Evolutionary conservation across 2,888 invertebrate species (phyloP), one percentile per base, ranked within the genome.

Genomic region (Drosophila pseudotakahashii): DNA sequence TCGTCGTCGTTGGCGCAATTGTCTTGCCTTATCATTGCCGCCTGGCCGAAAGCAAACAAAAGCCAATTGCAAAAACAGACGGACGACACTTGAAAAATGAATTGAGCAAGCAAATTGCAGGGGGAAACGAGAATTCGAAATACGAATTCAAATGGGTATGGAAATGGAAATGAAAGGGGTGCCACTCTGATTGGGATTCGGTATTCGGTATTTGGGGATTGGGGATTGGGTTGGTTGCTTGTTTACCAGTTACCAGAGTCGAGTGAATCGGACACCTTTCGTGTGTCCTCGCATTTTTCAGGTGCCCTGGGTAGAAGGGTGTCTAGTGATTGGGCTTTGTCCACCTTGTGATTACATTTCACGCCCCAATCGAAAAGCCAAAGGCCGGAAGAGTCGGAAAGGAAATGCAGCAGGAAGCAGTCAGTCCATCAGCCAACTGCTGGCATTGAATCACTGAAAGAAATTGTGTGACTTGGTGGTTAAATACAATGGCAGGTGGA

Each of bases 311-410:
- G 7, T 32, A 32, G 55, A n/a, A 39, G 51, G 45, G 30, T 47
- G 39, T 34, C 47, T 47, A 16, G 55, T 61, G 63, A 60, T 52
- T 68, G 63, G 73, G 59, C 59, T 72, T 75, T 77, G 82, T 77
- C 74, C 69, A 72, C 72, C 69, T 68, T 59, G 73, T 80, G 83
- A 82, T 83, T 79, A 77, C 82, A 77, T 81, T 76, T 77, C 77
- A 69, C 53, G 53, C 69, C 51, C 47, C 48, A 30, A 19, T 37
- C 44, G 36, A 6, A 32, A 32, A 32, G n/a, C 45, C 63, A 63
- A 19, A 47, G 50, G 53, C 77, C 77, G 81, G 81, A 81, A 79
- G 85, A 79, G 67, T 73, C 30, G 39, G 32, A 64, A 78, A 74
- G 78, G 75, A 81, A 80, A 62, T 75, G 81, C 79, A 79, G 69